phyloP scores from a whole-genome alignment of 2,888 invertebrate genomes.

The Tetramorium bicarinatum region DNA sequence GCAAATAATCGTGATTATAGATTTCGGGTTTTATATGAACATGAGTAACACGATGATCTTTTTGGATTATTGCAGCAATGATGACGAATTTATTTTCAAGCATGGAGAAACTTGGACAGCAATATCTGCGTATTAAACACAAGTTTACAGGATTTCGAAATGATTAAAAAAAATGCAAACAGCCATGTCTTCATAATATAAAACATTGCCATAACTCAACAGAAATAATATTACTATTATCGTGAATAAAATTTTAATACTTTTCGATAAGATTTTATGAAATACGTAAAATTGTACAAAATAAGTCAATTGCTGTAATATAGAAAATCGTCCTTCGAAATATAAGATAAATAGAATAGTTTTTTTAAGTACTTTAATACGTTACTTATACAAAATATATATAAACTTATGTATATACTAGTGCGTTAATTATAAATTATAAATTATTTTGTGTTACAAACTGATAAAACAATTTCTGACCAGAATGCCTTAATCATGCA shows the following conservation, averaged over 20 bases:
- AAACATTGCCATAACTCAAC: neutral
- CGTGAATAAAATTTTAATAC: neutral
- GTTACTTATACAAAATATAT: constrained; percentile 50
- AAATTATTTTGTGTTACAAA: constrained; percentile 15
- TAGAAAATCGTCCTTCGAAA: constrained; percentile 6
- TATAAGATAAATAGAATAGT: neutral
- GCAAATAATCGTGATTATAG: constrained; percentile 1
- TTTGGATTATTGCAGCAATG: neutral
- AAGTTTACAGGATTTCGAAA: constrained; percentile 5
- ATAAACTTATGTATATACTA: constrained; percentile 15
- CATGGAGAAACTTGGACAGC: neutral
- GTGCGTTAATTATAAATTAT: neutral
- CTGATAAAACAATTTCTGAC: neutral
- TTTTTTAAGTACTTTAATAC: constrained; percentile 37
- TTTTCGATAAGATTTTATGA: neutral
- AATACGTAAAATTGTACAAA: neutral
- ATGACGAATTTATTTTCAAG: constrained; percentile 5
- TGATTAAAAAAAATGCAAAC: neutral
- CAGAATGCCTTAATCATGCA: neutral
- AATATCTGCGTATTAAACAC: neutral
- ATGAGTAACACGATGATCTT: constrained; percentile 1
- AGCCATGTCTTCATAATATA: neutral
- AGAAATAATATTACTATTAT: neutral
- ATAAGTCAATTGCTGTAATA: neutral
- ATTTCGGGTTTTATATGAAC: neutral